Evolutionary conservation across 2,113 vertebrate genomes (phyloP).

Genomic region (Pardalotus punctatus): DNA sequence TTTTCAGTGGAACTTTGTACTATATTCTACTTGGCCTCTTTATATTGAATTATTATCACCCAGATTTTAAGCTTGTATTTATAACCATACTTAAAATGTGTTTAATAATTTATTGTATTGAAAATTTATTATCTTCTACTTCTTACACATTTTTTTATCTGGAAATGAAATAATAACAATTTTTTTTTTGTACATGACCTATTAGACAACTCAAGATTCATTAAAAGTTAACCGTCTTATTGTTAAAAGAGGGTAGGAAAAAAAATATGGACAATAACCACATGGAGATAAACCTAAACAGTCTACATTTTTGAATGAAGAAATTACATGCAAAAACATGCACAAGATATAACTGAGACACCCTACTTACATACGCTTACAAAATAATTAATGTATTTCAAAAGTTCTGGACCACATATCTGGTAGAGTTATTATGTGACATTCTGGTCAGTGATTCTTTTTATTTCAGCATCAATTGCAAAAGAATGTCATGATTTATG

Average conservation of each 20-base stretch:
- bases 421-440: background rate
- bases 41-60: background rate
- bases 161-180: background rate
- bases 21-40: background rate
- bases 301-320: background rate
- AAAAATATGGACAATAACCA: background rate
- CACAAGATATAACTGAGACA: background rate
- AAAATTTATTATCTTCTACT: background rate
- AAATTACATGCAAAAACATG: background rate
- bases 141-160: background rate
- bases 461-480: background rate
- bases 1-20: background rate
- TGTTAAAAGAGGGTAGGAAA: background rate
- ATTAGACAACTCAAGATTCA: background rate
- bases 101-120: background rate
- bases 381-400: background rate
- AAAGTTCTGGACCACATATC: background rate
- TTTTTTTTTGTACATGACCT: background rate
- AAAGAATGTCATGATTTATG: background rate
- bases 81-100: background rate
- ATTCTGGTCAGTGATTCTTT: background rate
- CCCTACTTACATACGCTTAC: background rate
- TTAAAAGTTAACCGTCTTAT: background rate
- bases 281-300: background rate
- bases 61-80: background rate